These are phyloP conservation scores for Chlamydotis undulata DNA, from an alignment of 2,113 vertebrate species.

Conservation along the genomic window DNA sequence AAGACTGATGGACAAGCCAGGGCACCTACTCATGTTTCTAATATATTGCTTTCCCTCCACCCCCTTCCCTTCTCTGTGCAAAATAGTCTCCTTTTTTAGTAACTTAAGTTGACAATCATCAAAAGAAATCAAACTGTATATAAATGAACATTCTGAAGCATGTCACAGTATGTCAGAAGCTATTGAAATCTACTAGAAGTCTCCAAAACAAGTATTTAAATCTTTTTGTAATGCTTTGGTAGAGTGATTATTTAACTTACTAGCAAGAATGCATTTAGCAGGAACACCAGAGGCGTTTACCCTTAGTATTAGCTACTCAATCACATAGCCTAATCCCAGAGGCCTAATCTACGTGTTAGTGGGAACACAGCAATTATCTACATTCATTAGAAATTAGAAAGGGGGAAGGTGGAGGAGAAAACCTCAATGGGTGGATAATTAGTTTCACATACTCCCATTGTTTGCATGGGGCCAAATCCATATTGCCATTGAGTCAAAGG, in stretches of 20 bases:
- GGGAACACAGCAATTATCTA: conserved; percentile 73
- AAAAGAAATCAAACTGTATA: conserved; percentile 74
- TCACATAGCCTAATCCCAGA: conserved; percentile 62
- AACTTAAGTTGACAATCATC: conserved; percentile 77
- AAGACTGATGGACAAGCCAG: conserved; percentile 70
- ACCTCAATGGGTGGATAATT: conserved; percentile 70
- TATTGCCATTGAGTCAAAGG: conserved; percentile 60
- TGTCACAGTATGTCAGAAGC: conserved; percentile 69
- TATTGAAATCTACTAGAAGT: conserved; percentile 69
- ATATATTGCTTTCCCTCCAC: conserved; percentile 22
- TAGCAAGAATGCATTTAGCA: conserved; percentile 66
- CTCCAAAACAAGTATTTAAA: conserved; percentile 61
- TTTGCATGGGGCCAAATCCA: conserved; percentile 39
- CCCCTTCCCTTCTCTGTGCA: conserved; percentile 44
- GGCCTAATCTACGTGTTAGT: conserved; percentile 60
- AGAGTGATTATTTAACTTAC: conserved; percentile 62
- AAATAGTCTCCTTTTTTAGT: conserved; percentile 67
- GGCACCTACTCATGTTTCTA: conserved; percentile 76
- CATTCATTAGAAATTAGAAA: conserved; percentile 60
- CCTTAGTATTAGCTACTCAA: conserved; percentile 67
- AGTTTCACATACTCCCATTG: conserved; percentile 66
- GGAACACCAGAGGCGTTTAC: conserved; percentile 67
- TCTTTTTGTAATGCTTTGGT: conserved; percentile 55
- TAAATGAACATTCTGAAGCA: conserved; percentile 69
- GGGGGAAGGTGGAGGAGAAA: conserved; percentile 7